These are phyloP conservation scores for Andrena dorsata DNA, from an alignment of 2,888 invertebrate genomes.

Conservation along the genomic window DNA sequence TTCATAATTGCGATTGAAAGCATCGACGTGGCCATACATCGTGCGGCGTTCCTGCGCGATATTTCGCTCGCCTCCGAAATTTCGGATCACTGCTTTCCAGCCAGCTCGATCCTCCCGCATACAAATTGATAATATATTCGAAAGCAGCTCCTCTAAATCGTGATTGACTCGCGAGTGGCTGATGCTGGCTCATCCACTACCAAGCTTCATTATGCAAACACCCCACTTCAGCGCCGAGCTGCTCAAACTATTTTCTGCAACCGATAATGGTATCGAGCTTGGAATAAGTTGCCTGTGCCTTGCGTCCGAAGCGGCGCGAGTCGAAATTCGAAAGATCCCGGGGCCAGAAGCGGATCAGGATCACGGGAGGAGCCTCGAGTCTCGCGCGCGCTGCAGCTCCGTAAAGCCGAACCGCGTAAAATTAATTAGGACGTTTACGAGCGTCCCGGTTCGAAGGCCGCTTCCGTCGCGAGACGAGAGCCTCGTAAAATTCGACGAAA, in stretches of 20 bases:
- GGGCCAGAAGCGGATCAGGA: constrained; percentile 3
- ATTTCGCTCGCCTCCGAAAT: not conserved
- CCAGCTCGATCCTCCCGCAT: constrained; percentile 1
- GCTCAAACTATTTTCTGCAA: not conserved
- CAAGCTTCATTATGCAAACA: constrained; percentile 1
- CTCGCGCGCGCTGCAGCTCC: constrained; percentile 39
- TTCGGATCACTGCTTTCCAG: not conserved
- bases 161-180: constrained; percentile 37
- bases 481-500: constrained; percentile 64
- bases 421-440: constrained; percentile 74
- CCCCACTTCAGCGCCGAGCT: not conserved
- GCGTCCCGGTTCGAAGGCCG: constrained; percentile 35
- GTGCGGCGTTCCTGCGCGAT: not conserved
- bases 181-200: not conserved
- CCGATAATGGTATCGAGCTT: no score
- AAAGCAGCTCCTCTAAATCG: constrained; percentile 30
- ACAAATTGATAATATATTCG: constrained; percentile 11
- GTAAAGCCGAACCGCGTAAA: constrained; percentile 63
- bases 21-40: not conserved
- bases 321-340: not conserved
- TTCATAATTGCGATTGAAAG: constrained; percentile 25
- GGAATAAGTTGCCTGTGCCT: no score
- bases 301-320: no score
- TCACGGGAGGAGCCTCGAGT: constrained; percentile 40
- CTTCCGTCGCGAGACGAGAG: constrained; percentile 12